Conservation (phyloP, 2,888 invertebrate species). For the Listrodromus nycthemerus region DNA sequence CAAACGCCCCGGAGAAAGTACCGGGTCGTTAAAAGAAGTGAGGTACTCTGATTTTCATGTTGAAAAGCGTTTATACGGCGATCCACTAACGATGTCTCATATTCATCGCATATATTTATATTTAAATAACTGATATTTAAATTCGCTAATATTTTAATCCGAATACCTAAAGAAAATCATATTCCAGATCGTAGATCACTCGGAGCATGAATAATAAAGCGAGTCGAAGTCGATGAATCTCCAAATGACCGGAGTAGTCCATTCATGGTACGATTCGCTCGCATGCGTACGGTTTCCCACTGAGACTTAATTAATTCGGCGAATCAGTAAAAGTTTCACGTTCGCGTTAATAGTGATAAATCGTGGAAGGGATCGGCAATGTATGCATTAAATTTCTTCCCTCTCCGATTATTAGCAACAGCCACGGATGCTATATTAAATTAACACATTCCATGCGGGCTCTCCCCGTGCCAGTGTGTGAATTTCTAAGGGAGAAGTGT, state of each 20-base stretch:
- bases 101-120: background rate
- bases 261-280: background rate
- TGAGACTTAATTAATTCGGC: background rate
- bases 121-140: no score
- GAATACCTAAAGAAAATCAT: no score
- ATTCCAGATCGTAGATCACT: no score
- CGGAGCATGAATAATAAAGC: no score
- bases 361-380: background rate
- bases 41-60: background rate
- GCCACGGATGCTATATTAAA: background rate
- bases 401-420: background rate
- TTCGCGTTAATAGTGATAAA: background rate
- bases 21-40: slow-evolving; percentile 21
- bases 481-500: slow-evolving; percentile 45
- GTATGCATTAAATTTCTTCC: background rate
- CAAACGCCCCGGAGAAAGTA: slow-evolving; percentile 29
- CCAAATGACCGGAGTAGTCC: background rate
- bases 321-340: slow-evolving; percentile 4
- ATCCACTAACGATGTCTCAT: background rate
- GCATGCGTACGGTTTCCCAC: background rate
- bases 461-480: background rate
- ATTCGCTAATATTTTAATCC: no score
- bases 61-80: slow-evolving; percentile 10
- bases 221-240: background rate
- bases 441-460: background rate